Base-by-base conservation (phyloP, 2,113 vertebrate species). In the Bucco capensis region DNA sequence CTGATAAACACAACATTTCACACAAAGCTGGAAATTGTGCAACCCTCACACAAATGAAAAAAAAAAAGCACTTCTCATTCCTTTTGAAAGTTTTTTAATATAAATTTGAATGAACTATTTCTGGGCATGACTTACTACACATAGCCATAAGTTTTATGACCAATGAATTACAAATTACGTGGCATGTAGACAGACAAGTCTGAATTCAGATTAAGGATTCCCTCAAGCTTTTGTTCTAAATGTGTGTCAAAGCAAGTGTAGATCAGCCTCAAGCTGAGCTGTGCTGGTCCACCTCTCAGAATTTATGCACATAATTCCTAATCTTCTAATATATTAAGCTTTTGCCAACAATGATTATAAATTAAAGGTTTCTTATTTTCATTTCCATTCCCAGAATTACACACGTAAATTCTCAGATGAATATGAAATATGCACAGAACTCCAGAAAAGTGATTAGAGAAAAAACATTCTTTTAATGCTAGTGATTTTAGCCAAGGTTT, bases 291-390 rank as follows among this genome's bases (percentile, higher is more conserved):
- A 70, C 67, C 93, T 64, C 78, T 54, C 61, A 61, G 37, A 79
- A 44, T 70, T 94, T 22, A 76, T 64, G 67, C 67, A 91, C 83
- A 53, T 62, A 86, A 96, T 82, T 93, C 95, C 81, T 37, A 62
- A 82, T 46, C 14, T 72, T 51, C 86, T 64, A 76, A 93, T 33
- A 87, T 82, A 96, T 95, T 94, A 94, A 91, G 78, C 83, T 93
- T 53, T 61, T 64, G 47, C 91, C 70, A 66, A 53, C 90, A 93
- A 92, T 73, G 57, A 95, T 94, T 87, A 88, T 5, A 92, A 95
- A 97, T 95, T 93, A 94, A 97, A 96, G 64, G 76, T 84, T 82
- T 72, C 66, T 88, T 78, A 70, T 89, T 92, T 69, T 65, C 92
- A 66, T 47, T 85, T 73, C 71, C 51, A 4, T 5, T 33, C 66